Base-by-base conservation (phyloP, 2,113 vertebrate genomes). In the Baryphthengus martii region DNA sequence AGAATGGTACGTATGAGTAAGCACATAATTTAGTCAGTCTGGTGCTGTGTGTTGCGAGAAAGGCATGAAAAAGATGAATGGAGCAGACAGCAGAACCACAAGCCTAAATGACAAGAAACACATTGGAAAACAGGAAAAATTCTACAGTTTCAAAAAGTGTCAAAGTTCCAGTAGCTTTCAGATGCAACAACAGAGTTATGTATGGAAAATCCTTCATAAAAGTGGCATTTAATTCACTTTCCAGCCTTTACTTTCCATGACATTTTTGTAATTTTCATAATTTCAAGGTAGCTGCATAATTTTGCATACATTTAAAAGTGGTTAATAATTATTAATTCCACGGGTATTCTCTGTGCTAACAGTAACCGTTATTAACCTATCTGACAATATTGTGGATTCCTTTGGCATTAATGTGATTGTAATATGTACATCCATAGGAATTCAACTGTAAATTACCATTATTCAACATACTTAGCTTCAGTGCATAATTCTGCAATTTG, bases 401-500 rank as follows among this genome's bases (percentile, higher is more conserved):
- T 94, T 85, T 50, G 73, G 85, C 73, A 88, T 91, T 95, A 96
- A 94, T 85, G 82, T 72, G 88, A 94, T 95, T 96, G 88, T 89
- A 93, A 90, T 87, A 96, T 66, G 80, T 80, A 95, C 94, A 95
- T 95, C 92, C 87, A 94, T 85, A 89, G 62, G 92, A 96, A 93
- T 95, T 90, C 91, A 96, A 71, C 80, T 93, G 95, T 79, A 90
- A 96, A 94, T 96, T 90, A 77, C 85, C 91, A 85, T 94, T 91
- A 91, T 89, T 94, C 82, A 50, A 81, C 44, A 80, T 71, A 82
- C 87, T 95, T 90, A 82, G 82, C 71, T 85, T 72, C 88, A 63
- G 25, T 86, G 78, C 89, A 85, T 95, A 96, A 96, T 96, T 96
- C 92, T 77, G 85, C 67, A 85, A 94, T 95, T 97, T 95, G 91